Evolutionary conservation across 2,797 vertebrate genomes (phyloP), one percentile per base, ranked within the genome.

Genomic region (Erethizon dorsatum): DNA sequence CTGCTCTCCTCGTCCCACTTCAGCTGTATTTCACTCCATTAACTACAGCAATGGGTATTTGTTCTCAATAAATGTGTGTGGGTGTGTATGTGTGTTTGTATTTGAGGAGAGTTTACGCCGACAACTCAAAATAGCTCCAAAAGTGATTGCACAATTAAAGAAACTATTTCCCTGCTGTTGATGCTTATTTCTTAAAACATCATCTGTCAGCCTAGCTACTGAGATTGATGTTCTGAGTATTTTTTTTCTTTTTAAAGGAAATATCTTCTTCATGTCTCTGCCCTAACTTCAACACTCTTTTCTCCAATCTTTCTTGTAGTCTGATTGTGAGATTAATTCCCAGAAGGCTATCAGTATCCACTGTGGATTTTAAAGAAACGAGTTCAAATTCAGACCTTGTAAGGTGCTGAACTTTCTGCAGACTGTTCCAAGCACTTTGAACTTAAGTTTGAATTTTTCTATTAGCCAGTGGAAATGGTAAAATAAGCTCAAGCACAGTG

Each of bases 21-120:
- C 86, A 71, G 91, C 92, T 94, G 91, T 97, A 98, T 97, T 96
- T 97, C 98, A 97, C 92, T 97, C 94, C 97, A 97, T 98, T 98
- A 98, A 97, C 97, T 97, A 94, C 92, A 96, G 96, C 94, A 97
- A 96, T 50, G 97, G 96, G 95, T 96, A 97, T 96, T 97, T 98
- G 86, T 95, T 95, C 94, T 96, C 96, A 96, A 93, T 97, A 97
- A 97, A 97, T 97, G 97, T 98, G 95, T 97, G 98, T 96, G 98
- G 92, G 97, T 94, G 90, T 89, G 93, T 37, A 84, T 89, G 86
- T 95, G 69, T 97, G 94, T 96, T 98, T 95, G 90, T 97, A 96
- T 97, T 97, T 93, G 92, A 82, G 86, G 94, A 95, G 84, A 95
- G 90, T 95, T 92, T 97, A 96, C 84, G 93, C 71, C 97, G 95